Conservation (phyloP, 2,797 vertebrate genomes). For the Aselliscus stoliczkanus region DNA sequence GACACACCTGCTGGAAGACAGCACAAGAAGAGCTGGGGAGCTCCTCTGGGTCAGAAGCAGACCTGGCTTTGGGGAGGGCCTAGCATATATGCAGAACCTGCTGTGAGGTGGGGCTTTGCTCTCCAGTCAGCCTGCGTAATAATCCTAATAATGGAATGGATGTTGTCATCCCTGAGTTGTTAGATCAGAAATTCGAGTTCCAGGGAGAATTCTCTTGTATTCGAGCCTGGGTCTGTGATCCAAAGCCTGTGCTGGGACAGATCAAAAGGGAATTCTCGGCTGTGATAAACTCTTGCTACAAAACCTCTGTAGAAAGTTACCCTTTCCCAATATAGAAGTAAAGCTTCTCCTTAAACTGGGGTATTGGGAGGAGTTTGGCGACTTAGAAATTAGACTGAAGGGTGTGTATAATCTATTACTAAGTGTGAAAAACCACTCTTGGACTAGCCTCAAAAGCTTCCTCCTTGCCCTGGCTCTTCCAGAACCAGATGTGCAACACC, state of each 20-base stretch:
- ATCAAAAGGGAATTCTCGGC: background rate
- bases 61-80: background rate
- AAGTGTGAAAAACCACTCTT: background rate
- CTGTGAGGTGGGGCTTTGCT: background rate
- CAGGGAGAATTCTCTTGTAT: background rate
- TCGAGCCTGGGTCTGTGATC: background rate
- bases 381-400: background rate
- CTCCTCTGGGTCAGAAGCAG: background rate
- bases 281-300: background rate
- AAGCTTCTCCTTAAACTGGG: background rate
- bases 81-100: background rate
- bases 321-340: background rate
- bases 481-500: background rate
- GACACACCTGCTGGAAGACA: background rate
- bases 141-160: background rate
- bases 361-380: background rate
- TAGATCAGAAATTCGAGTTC: background rate
- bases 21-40: background rate
- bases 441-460: background rate
- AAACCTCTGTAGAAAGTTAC: background rate
- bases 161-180: background rate
- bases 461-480: background rate
- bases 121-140: background rate
- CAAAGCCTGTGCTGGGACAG: background rate
- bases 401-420: background rate